Percentiles rank a stretch among this genome's conserved stretches.
Evolutionary conservation across 1,140 invertebrate species (phyloP).

Genomic region (Tetramorium alpestre): DNA sequence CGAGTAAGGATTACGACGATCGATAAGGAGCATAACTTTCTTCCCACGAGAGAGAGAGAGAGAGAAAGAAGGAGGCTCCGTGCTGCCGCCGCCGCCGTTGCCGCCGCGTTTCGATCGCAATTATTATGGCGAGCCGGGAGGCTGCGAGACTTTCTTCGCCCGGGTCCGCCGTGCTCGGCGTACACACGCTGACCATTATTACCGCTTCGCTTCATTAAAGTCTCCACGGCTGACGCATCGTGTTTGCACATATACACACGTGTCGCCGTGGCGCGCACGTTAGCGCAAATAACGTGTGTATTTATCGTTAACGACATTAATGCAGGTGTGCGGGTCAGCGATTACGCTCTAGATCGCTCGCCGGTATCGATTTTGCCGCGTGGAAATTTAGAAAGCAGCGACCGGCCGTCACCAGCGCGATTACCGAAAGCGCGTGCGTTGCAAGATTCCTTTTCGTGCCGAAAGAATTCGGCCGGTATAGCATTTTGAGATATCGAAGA

Average conservation of each 20-base stretch:
- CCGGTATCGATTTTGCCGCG: constrained; percentile 37
- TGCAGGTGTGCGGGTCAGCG: neutral
- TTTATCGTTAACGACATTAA: constrained; percentile 13
- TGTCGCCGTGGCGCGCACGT: neutral
- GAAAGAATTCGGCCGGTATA: constrained; percentile 14
- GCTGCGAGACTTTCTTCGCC: constrained; percentile 35
- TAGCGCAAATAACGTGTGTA: neutral
- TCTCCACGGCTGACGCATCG: constrained; percentile 9
- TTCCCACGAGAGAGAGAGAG: constrained; percentile 15
- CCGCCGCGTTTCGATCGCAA: constrained; percentile 13
- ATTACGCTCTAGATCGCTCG: constrained; percentile 24
- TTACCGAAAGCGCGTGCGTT: constrained; percentile 31
- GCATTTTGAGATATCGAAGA: neutral
- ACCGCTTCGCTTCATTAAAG: constrained; percentile 13
- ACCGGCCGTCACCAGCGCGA: neutral
- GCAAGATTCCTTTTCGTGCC: constrained; percentile 14
- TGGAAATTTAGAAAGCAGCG: constrained; percentile 54
- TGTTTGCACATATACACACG: neutral
- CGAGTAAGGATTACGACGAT: constrained; percentile 40
- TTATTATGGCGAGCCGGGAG: constrained; percentile 8
- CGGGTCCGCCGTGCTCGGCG: neutral
- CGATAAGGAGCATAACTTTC: constrained; percentile 52
- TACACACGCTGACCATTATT: neutral
- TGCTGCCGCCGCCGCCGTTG: too few species aligned
- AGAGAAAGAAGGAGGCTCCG: too few species aligned